phyloP scores from a whole-genome alignment of 2,113 vertebrate species.

The Pitta sordida region DNA sequence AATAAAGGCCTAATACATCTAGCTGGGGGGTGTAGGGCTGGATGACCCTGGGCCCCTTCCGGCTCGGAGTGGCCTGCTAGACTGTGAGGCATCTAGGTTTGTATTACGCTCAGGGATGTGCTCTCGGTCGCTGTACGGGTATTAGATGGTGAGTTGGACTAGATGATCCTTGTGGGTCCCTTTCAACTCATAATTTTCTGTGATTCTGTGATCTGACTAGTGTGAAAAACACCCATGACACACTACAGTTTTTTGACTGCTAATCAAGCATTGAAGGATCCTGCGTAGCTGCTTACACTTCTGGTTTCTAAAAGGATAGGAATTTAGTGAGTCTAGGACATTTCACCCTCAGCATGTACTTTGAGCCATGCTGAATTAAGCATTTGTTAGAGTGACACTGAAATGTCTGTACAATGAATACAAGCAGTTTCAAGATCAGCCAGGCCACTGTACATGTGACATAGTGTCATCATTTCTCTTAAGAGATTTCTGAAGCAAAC shows the following conservation, averaged over 20 bases:
- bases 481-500: not conserved
- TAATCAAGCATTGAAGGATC: not conserved
- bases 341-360: not conserved
- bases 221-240: not conserved
- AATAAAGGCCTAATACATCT: fast-evolving
- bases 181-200: too few relatives aligned
- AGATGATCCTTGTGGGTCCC: too few relatives aligned
- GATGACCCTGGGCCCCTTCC: too few relatives aligned
- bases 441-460: not conserved
- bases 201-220: too few relatives aligned
- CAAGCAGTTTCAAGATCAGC: not conserved
- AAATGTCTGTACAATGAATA: not conserved
- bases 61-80: too few relatives aligned
- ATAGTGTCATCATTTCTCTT: not conserved
- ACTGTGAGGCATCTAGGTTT: too few relatives aligned
- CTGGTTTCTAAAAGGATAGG: not conserved
- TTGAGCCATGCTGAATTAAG: not conserved
- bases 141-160: too few relatives aligned
- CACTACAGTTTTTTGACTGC: not conserved
- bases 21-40: too few relatives aligned
- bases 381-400: not conserved
- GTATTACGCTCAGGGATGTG: too few relatives aligned
- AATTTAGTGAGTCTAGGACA: not conserved
- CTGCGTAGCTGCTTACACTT: not conserved
- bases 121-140: too few relatives aligned